Conservation (phyloP, 2,888 invertebrate species). For the Tolmerus cingulatus region DNA sequence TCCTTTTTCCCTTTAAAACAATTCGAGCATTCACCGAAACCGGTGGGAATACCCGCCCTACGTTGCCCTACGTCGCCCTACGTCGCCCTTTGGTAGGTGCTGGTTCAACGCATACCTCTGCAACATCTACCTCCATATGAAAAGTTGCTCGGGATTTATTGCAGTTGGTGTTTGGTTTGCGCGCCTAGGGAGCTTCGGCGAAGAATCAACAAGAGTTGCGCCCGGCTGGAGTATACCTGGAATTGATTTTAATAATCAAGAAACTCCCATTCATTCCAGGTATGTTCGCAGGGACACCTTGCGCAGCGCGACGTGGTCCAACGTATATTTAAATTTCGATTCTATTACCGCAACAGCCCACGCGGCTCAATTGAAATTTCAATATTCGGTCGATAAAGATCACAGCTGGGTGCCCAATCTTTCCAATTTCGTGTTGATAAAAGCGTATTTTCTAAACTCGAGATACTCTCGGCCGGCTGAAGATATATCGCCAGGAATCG, state of each 20-base stretch:
- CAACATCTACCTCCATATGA: not conserved
- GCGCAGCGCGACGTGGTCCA: not conserved
- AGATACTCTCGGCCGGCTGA: not conserved
- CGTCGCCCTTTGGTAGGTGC: not conserved
- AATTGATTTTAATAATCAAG: not conserved
- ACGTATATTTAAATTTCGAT: slow-evolving; percentile 19
- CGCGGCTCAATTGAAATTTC: slow-evolving; percentile 36
- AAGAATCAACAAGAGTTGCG: not conserved
- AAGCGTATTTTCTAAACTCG: not conserved
- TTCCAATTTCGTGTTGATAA: slow-evolving; percentile 34
- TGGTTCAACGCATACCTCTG: not conserved
- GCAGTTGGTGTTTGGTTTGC: not conserved
- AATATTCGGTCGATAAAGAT: slow-evolving; percentile 30
- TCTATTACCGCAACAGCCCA: slow-evolving; percentile 24
- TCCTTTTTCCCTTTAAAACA: not conserved
- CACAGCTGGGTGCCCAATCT: slow-evolving; percentile 32
- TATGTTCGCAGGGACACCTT: not conserved
- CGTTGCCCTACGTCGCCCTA: not conserved
- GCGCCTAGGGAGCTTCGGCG: not conserved
- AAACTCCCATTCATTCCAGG: not conserved
- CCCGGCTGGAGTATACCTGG: not conserved
- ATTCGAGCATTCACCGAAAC: not conserved
- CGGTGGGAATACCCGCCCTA: not conserved
- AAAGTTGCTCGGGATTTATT: not conserved
- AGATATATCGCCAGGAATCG: not conserved